Conservation (phyloP, 2,113 vertebrate genomes). For the Lophius piscatorius region DNA sequence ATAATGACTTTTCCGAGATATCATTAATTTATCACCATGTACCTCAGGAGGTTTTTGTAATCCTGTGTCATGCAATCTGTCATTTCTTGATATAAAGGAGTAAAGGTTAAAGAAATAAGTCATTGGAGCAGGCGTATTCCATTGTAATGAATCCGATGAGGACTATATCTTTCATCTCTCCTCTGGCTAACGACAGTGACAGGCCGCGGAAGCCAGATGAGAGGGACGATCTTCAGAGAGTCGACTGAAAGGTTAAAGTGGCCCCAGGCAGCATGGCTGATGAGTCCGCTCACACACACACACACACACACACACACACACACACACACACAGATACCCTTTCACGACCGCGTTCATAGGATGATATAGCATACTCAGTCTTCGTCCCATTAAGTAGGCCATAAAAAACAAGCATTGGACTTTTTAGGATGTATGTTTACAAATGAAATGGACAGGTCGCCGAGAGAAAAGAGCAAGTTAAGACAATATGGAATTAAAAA, state of each 20-base stretch:
- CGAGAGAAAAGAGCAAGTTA: too few species aligned
- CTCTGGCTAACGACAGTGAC: constrained; percentile 59
- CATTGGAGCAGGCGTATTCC: constrained; percentile 44
- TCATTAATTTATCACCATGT: constrained; percentile 31
- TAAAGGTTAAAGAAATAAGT: constrained; percentile 69
- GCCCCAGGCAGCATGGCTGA: constrained; percentile 67
- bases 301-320: constrained; percentile 5
- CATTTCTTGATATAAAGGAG: constrained; percentile 26
- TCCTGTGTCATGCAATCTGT: constrained; percentile 36
- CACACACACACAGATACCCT: not conserved
- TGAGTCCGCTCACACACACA: constrained; percentile 32
- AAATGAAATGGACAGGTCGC: too few species aligned
- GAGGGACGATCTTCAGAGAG: constrained; percentile 64
- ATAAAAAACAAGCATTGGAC: too few species aligned
- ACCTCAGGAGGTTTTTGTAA: constrained; percentile 28
- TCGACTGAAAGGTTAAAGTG: constrained; percentile 73
- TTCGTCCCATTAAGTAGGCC: too few species aligned
- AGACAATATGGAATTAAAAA: too few species aligned
- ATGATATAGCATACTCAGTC: too few species aligned
- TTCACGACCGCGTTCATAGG: not conserved
- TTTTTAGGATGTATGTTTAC: too few species aligned
- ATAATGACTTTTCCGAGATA: constrained; percentile 24
- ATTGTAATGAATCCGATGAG: constrained; percentile 59
- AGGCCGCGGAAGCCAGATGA: constrained; percentile 62
- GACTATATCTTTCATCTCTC: constrained; percentile 60